phyloP scores from a whole-genome alignment of 2,888 invertebrate genomes.

The Slavum lentiscoides region DNA sequence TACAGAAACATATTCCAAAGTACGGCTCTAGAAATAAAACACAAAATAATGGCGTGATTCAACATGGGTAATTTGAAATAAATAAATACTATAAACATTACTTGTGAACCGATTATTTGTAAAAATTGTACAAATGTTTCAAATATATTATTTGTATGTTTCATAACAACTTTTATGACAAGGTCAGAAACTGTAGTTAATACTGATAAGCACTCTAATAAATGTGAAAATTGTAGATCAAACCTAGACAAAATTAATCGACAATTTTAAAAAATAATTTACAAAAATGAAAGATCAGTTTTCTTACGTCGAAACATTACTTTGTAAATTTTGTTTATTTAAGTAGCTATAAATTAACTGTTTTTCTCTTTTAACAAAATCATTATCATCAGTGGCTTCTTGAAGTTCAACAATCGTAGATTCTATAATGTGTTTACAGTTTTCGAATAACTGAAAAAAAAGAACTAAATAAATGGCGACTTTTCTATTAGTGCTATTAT shows the following conservation, averaged over 20 bases:
- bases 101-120: constrained; percentile 46
- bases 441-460: constrained; percentile 43
- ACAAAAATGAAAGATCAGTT: background rate
- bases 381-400: constrained; percentile 5
- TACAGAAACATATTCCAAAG: constrained; percentile 27
- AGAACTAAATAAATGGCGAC: background rate
- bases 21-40: constrained; percentile 27
- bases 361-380: constrained; percentile 48
- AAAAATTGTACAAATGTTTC: constrained; percentile 38
- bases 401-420: constrained; percentile 9
- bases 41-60: background rate
- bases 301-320: constrained; percentile 16
- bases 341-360: constrained; percentile 40
- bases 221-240: constrained; percentile 42
- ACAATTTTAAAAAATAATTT: background rate
- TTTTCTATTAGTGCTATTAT: background rate
- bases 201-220: constrained; percentile 45
- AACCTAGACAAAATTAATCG: constrained; percentile 19
- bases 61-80: background rate
- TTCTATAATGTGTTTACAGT: constrained; percentile 29
- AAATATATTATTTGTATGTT: constrained; percentile 20
- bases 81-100: constrained; percentile 16
- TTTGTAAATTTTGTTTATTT: constrained; percentile 4
- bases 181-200: constrained; percentile 33
- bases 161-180: constrained; percentile 32